A percentile compares a stretch with the other conserved stretches of the same genome.
These are phyloP conservation scores for Eulimnadia texana DNA, from an alignment of 1,140 invertebrate species.

Conservation along the genomic window DNA sequence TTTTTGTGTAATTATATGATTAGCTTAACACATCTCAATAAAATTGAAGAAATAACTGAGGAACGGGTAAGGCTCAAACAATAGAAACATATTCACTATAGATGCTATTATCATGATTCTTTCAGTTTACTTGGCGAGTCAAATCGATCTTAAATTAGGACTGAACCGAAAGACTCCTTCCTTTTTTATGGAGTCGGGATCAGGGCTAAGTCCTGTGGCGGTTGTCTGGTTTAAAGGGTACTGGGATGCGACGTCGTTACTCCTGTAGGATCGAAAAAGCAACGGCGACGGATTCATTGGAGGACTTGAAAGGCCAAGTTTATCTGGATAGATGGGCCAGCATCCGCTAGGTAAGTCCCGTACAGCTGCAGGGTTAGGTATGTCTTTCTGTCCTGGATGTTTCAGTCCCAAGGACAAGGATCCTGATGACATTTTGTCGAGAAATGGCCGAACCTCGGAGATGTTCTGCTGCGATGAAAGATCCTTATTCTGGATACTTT, in stretches of 20 bases:
- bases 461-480: not conserved
- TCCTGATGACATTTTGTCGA: not conserved
- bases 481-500: not conserved
- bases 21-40: too few relatives aligned
- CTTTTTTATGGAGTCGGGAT: conserved; percentile 6
- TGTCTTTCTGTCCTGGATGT: not conserved
- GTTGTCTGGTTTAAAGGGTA: not conserved
- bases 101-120: too few relatives aligned
- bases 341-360: not conserved
- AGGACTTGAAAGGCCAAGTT: not conserved
- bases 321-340: not conserved
- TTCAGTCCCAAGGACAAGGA: not conserved
- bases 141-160: conserved; percentile 15
- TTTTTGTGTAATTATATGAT: too few relatives aligned
- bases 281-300: not conserved
- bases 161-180: conserved; percentile 14
- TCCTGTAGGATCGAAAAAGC: conserved; percentile 3
- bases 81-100: too few relatives aligned
- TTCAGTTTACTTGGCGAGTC: conserved; percentile 8
- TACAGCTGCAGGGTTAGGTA: not conserved
- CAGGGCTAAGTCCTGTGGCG: not conserved
- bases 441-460: not conserved
- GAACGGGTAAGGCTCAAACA: too few relatives aligned
- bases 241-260: not conserved
- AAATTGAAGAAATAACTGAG: too few relatives aligned